phyloP scores from a whole-genome alignment of 2,113 vertebrate genomes.

The Oreotrochilus melanogaster region DNA sequence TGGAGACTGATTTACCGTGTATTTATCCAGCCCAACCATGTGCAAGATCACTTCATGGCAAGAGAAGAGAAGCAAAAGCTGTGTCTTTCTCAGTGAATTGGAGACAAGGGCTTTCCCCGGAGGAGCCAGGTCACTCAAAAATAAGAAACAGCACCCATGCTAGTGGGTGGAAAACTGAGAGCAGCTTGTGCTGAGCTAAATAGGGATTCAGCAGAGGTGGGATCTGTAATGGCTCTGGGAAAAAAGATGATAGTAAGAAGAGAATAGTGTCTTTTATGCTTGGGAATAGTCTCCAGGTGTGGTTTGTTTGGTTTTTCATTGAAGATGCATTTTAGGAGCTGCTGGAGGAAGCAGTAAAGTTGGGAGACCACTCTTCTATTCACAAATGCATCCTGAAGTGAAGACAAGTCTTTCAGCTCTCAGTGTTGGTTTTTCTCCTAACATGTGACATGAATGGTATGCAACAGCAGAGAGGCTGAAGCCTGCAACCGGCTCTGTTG shows the following conservation, averaged over 20 bases:
- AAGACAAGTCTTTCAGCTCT: background rate
- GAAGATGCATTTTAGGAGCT: background rate
- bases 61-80: background rate
- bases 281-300: background rate
- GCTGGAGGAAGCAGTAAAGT: background rate
- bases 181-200: background rate
- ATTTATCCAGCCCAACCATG: background rate
- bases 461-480: background rate
- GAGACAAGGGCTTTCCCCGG: background rate
- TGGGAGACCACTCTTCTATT: background rate
- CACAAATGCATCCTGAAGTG: background rate
- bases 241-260: background rate
- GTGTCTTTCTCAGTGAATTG: background rate
- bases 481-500: background rate
- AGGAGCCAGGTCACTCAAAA: slow-evolving; percentile 1
- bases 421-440: background rate
- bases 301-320: background rate
- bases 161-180: slow-evolving; percentile 8
- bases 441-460: background rate
- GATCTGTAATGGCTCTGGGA: background rate
- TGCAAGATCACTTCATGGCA: background rate
- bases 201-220: background rate
- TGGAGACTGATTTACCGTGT: background rate
- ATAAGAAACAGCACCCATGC: slow-evolving; percentile 22
- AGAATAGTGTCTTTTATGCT: background rate